phyloP scores from a whole-genome alignment of 2,113 vertebrate species.

The Phalacrocorax carbo region DNA sequence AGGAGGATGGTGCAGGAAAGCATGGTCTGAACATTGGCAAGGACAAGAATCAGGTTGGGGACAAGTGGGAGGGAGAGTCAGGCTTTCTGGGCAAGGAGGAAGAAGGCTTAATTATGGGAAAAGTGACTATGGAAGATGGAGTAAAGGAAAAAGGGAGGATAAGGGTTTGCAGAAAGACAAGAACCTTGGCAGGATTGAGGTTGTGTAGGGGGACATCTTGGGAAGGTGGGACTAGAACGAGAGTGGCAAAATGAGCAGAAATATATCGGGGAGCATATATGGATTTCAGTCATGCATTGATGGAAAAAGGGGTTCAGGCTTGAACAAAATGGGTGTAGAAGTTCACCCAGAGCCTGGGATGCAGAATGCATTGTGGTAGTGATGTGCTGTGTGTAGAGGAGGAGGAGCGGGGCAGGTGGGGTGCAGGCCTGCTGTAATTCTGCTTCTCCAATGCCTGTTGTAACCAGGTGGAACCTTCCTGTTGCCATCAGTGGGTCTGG shows the following conservation, averaged over 20 bases:
- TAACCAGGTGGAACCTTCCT: not conserved
- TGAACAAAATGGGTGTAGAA: not conserved
- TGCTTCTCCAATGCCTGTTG: accelerated
- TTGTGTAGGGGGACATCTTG: not conserved
- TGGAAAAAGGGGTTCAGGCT: not conserved
- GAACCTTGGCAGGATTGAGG: not conserved
- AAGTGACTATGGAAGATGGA: not conserved
- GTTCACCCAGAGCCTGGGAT: not conserved
- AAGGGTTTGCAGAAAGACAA: not conserved
- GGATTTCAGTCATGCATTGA: not conserved
- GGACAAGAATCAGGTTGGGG: not conserved
- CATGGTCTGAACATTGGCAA: not conserved
- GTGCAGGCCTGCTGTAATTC: not conserved
- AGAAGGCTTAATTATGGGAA: not conserved
- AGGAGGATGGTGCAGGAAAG: not conserved
- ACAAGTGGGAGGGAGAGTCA: not conserved
- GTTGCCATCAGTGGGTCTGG: accelerated
- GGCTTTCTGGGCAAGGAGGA: not conserved
- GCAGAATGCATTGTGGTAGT: not conserved
- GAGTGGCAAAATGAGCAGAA: not conserved
- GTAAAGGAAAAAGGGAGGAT: not conserved
- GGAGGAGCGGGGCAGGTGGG: not conserved
- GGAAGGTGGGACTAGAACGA: not conserved
- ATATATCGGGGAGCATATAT: too few species aligned
- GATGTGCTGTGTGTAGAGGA: not conserved